Evolutionary conservation across 1,140 invertebrate species (phyloP).

Genomic region (Pseudomyrmex cubaensis): DNA sequence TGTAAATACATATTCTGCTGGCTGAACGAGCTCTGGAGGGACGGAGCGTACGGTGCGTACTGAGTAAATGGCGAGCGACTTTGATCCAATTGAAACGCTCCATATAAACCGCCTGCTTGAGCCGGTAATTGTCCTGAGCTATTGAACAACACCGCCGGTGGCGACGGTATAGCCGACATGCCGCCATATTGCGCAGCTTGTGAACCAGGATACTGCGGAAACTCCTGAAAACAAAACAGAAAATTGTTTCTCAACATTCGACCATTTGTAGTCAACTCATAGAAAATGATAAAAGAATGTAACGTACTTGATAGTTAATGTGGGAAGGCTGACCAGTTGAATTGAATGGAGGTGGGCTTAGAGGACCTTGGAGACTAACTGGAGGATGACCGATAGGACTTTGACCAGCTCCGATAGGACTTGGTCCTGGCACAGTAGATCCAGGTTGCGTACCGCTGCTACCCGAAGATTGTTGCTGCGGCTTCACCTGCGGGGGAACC

Average conservation of each 20-base stretch:
- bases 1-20: conserved; percentile 89
- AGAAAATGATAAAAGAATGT: conserved; percentile 28
- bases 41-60: conserved; percentile 87
- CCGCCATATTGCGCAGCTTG: conserved; percentile 89
- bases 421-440: conserved; percentile 83
- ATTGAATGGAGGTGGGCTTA: conserved; percentile 85
- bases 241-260: conserved; percentile 6
- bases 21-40: conserved; percentile 87
- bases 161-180: conserved; percentile 93
- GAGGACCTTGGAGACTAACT: conserved; percentile 83
- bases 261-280: not conserved
- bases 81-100: conserved; percentile 89
- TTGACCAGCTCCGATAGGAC: conserved; percentile 84
- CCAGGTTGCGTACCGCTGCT: conserved; percentile 82
- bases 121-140: conserved; percentile 90
- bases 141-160: conserved; percentile 92
- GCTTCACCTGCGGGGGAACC: conserved; percentile 89
- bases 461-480: conserved; percentile 88
- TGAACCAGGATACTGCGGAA: conserved; percentile 83
- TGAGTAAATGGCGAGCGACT: conserved; percentile 89
- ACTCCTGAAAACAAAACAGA: conserved; percentile 76
- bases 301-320: conserved; percentile 86
- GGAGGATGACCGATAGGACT: conserved; percentile 88
- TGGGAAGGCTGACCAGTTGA: conserved; percentile 85
- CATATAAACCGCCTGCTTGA: conserved; percentile 91